Percentiles rank a stretch among this genome's conserved stretches.
Conservation (phyloP, 2,797 vertebrate species). For the Lates japonicus region DNA sequence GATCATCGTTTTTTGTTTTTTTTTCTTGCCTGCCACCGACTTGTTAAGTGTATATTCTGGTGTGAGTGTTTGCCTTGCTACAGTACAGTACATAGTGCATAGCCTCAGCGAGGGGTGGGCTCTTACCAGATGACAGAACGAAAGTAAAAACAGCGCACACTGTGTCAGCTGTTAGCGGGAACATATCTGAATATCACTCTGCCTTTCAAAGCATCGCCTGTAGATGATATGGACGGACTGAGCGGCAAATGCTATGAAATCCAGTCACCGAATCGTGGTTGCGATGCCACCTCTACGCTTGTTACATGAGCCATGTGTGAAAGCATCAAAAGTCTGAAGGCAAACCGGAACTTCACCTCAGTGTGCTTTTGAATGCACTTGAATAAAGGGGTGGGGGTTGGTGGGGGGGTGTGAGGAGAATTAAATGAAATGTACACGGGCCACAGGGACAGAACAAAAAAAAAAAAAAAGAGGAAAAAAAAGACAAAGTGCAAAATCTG, state of each 20-base stretch:
- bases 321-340: constrained; percentile 71
- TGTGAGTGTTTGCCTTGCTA: constrained; percentile 67
- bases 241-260: constrained; percentile 58
- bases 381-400: constrained; percentile 39
- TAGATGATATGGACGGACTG: constrained; percentile 74
- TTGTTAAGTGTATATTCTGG: constrained; percentile 44
- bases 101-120: constrained; percentile 62
- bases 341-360: constrained; percentile 65
- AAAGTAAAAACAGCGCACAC: constrained; percentile 54
- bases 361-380: constrained; percentile 67
- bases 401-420: constrained; percentile 51
- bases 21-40: constrained; percentile 24
- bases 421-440: constrained; percentile 74
- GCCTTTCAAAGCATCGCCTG: constrained; percentile 66
- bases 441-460: constrained; percentile 72
- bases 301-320: constrained; percentile 67
- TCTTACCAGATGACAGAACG: constrained; percentile 51
- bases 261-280: constrained; percentile 29
- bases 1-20: constrained; percentile 9
- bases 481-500: constrained; percentile 84
- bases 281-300: constrained; percentile 32
- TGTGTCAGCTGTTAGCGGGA: constrained; percentile 42
- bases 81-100: constrained; percentile 73
- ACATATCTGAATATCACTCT: constrained; percentile 51
- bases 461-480: constrained; percentile 52